Evolutionary conservation across 2,113 vertebrate species (phyloP), one percentile per base, ranked within the genome.

Genomic region (Clarias magur): DNA sequence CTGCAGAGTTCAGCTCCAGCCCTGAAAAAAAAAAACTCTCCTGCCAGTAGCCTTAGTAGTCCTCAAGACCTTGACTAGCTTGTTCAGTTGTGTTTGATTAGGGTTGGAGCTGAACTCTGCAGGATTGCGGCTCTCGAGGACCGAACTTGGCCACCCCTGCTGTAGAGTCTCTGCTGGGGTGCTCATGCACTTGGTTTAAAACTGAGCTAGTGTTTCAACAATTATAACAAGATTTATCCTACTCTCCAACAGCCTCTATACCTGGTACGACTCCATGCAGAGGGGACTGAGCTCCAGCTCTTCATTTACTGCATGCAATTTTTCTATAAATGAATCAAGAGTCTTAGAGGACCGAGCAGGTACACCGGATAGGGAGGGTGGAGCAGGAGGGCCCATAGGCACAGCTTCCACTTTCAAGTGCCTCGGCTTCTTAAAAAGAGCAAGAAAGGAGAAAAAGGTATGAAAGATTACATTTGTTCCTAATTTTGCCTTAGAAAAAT

Each of bases 241-340:
- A 56, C 54, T 54, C 17, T 53, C 60, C 11, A 34, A 21, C 10
- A 6, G 54, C 16, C 2, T 0, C 0, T 0, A 81, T 93, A 99
- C 98, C 96, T 98, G 97, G 88, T 94, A 96, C 56, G 95, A 92
- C 59, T 95, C 96, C 91, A 96, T 93, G 93, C 95, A 96, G 8
- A 96, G 88, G 0, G 95, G 94, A 90, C 95, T 96, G 0, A 93
- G 95, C 12, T 95, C 96, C 90, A 99, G 68, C 82, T 99, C 97
- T 13, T 97, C 96, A 68, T 99, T 97, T 85, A 97, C 97, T 0
- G 96, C 96, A 0, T 97, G 94, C 25, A 97, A 89, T 89, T 97
- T 96, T 92, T 97, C 96, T 95, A 97, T 96, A 92, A 97, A 97
- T 84, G 93, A 95, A 86, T 97, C 96, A 27, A 87, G 93, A 75